Percentiles rank a stretch among this genome's conserved stretches.
Conservation (phyloP, 2,888 invertebrate species). For the Drosophila quinaria region DNA sequence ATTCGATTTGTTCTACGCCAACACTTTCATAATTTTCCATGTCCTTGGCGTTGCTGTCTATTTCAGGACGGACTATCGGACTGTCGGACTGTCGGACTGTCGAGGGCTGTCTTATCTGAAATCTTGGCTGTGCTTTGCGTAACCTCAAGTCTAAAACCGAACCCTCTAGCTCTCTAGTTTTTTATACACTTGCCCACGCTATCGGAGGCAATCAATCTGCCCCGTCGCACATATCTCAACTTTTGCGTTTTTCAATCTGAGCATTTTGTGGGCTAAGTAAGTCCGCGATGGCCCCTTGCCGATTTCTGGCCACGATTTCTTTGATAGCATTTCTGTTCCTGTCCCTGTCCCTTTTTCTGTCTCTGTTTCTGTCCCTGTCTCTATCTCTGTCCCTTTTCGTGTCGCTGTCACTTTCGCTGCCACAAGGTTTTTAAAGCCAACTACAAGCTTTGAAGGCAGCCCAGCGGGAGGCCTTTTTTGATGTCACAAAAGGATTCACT, state of each 20-base stretch:
- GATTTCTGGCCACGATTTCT: conserved; percentile 38
- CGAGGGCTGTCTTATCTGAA: conserved; percentile 74
- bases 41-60: conserved; percentile 67
- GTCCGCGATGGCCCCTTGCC: conserved; percentile 66
- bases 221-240: conserved; percentile 74
- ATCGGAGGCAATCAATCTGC: conserved; percentile 84
- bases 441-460: conserved; percentile 45
- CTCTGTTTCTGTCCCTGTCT: conserved; percentile 15
- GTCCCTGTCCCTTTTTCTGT: conserved; percentile 35
- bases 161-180: conserved; percentile 46
- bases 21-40: conserved; percentile 84
- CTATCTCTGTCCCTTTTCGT: conserved; percentile 15
- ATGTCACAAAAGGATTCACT: conserved; percentile 86
- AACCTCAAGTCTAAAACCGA: conserved; percentile 60
- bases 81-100: no score
- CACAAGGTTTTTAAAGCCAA: conserved; percentile 63
- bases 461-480: conserved; percentile 80
- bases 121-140: conserved; percentile 62
- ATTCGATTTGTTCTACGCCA: conserved; percentile 86
- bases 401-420: conserved; percentile 77
- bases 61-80: conserved; percentile 23
- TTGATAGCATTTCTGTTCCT: conserved; percentile 31
- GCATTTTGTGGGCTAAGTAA: conserved; percentile 80
- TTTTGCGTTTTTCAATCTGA: conserved; percentile 80
- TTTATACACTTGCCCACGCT: conserved; percentile 79